Evolutionary conservation across 2,113 vertebrate species (phyloP), one percentile per base, ranked within the genome.

Genomic region (Pungitius pungitius): DNA sequence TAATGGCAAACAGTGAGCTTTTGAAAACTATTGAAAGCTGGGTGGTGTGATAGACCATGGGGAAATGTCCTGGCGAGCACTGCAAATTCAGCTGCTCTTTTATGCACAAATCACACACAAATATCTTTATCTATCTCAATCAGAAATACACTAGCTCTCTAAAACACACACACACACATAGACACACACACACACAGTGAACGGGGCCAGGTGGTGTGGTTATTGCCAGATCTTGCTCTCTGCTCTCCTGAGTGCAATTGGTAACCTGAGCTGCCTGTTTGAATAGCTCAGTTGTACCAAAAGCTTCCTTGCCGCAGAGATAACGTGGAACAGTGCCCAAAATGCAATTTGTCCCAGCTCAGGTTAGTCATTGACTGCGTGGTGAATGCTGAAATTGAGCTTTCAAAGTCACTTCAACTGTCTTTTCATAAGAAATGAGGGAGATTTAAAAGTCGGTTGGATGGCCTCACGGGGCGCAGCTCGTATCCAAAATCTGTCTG

Each of bases 221-320:
- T 80, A 84, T 80, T 78, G 83, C 88, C 86, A 87, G 80, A 85
- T 85, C 85, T 84, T 69, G 73, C 86, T 90, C 82, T 78, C 81
- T 85, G 73, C 81, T 90, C 91, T 91, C 90, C 65, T 69, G 91
- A 90, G 88, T 88, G 82, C 88, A 90, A 81, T 91, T 76, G 86
- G 90, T 89, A 92, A 92, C 80, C 86, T 62, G 90, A 92, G 80
- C 89, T 87, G 87, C 82, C 85, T 84, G 83, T 88, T 90, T 89
- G 67, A 90, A 90, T 90, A 90, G 90, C 85, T 87, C 65, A 73
- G 68, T 91, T 91, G 89, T 84, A 73, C 84, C 87, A 69, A 81
- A 91, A 82, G 87, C 82, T 80, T 88, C 82, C 80, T 78, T 20
- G 30, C 79, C 78, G 62, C 72, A 43, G 63, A 75, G 67, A 81